phyloP scores from a whole-genome alignment of 2,888 invertebrate genomes.

The Tetragnatha montana region DNA sequence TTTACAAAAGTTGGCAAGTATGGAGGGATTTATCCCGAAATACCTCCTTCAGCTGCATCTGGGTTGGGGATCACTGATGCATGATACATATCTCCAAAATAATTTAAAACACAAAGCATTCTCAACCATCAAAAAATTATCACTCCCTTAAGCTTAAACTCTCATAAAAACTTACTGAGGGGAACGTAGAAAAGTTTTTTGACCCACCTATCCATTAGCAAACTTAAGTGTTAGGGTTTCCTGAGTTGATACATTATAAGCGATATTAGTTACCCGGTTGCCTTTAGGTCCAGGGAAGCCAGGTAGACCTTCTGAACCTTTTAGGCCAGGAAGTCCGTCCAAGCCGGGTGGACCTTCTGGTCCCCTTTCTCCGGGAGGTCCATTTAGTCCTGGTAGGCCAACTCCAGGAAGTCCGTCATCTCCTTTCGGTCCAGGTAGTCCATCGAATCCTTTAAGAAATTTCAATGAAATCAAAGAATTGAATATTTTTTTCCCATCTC shows the following conservation, averaged over 20 bases:
- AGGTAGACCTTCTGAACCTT: slow-evolving; percentile 72
- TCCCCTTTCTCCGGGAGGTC: slow-evolving; percentile 67
- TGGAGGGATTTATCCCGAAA: too few species aligned
- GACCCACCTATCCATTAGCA: neutral
- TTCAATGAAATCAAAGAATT: neutral
- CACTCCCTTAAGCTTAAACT: too few species aligned
- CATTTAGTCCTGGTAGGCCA: slow-evolving; percentile 83
- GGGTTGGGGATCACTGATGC: too few species aligned
- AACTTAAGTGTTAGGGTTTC: too few species aligned
- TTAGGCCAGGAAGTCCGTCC: slow-evolving; percentile 72
- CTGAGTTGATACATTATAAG: neutral
- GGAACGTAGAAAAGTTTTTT: neutral
- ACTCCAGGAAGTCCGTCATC: slow-evolving; percentile 85
- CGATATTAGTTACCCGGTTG: slow-evolving; percentile 40
- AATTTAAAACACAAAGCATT: too few species aligned
- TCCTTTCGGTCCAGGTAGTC: slow-evolving; percentile 79
- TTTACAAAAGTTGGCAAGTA: too few species aligned
- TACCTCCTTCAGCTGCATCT: neutral
- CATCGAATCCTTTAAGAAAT: slow-evolving; percentile 54
- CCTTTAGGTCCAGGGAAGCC: slow-evolving; percentile 70
- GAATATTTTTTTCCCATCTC: too few species aligned
- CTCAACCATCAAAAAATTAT: neutral
- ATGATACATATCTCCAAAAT: too few species aligned
- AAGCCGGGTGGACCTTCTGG: slow-evolving; percentile 64
- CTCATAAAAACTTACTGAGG: too few species aligned